Base-by-base conservation (phyloP, 1,140 invertebrate genomes). In the Drosophila sturtevanti region DNA sequence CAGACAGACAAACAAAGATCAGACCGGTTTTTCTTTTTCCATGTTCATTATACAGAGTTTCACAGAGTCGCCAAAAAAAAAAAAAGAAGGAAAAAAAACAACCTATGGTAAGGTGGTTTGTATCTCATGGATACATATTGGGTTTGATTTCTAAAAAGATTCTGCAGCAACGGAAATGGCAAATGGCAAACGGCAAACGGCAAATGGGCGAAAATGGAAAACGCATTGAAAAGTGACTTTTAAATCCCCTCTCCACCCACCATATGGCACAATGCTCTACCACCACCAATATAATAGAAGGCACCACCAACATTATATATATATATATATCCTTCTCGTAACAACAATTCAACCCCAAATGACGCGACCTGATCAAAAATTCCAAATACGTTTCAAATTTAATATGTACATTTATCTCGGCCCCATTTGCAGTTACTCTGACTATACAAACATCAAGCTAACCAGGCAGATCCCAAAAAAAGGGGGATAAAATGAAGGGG, bases 321-420 rank as follows among this genome's bases (percentile, higher is more conserved):
- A n/a, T n/a, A n/a, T n/a, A n/a, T 31, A 31, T 31, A 31, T 31
- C 5, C 27, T 6, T 51, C 14, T 22, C 41, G 16, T 58, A 52
- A 37, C 16, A 48, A 27, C 21, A 48, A 63, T 37, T 44, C 35
- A 31, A 62, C 59, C 60, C 69, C 58, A 51, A 54, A 67, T 52
- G 61, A 44, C 61, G 72, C 75, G 51, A 58, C 56, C 86, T 90
- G 71, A 90, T 90, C 86, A 90, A 90, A 90, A 86, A 90, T 90
- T 90, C 87, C 69, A 75, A 80, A 90, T 86, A 79, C 86, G 87
- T 90, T 90, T 90, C 81, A 87, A 90, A 87, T 89, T 87, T 87
- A 87, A 87, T 87, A 87, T 87, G 85, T 86, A 84, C 78, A 82
- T 86, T 86, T 86, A 87, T 84, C 79, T 70, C 55, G 21, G 51